Base-by-base conservation (phyloP, 2,797 vertebrate species). In the Acanthurus leucopareius region DNA sequence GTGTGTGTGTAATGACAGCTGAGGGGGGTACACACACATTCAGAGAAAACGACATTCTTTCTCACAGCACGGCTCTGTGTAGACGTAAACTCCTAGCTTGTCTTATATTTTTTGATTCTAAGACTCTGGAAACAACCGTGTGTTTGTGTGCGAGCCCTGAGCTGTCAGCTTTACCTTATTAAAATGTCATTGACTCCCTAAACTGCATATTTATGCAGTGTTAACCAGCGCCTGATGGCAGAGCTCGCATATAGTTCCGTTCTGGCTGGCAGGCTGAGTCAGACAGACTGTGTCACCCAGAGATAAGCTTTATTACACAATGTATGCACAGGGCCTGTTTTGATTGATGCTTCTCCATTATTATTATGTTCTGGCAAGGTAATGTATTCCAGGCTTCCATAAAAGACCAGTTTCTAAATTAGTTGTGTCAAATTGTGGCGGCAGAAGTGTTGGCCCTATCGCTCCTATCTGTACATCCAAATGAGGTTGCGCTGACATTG, bases 241-340 rank as follows among this genome's bases (percentile, higher is more conserved):
- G 83, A 57, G 80, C 90, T 79, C 66, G 80, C 89, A 68, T 73
- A 78, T 69, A 84, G 91, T 78, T 90, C 78, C 75, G 80, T 77
- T 82, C 76, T 65, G 86, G 78, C 79, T 83, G 86, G 89, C 82
- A 73, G 90, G 86, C 88, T 84, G 90, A 91, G 81, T 92, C 94
- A 91, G 91, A 94, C 94, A 76, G 88, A 80, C 93, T 87, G 94
- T 95, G 94, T 93, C 93, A 93, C 87, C 80, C 87, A 57, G 86
- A 95, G 95, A 96, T 96, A 95, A 96, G 95, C 92, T 91, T 94
- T 94, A 95, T 94, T 94, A 91, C 93, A 88, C 88, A 84, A 88
- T 86, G 89, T 92, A 87, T 91, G 92, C 92, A 88, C 82, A 62
- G 80, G 85, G 73, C 22, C 77, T 80, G 6, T 75, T 86, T 82